Conservation (phyloP, 23 tunicate species). For the Halocynthia aurantium region DNA sequence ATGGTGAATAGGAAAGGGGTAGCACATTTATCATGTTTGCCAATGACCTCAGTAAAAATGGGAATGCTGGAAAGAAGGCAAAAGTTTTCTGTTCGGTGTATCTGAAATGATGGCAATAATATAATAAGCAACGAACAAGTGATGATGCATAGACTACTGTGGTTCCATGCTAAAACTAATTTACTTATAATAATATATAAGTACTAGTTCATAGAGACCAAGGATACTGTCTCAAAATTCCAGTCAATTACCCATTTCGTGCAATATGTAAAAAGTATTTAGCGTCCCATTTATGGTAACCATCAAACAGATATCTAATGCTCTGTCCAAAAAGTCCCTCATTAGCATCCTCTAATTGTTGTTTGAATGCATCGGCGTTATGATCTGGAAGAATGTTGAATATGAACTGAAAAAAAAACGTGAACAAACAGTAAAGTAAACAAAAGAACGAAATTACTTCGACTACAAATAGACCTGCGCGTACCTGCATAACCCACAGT, state of each 20-base stretch:
- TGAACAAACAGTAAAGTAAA: too few relatives aligned
- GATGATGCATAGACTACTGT: too few relatives aligned
- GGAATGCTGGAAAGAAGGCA: slow-evolving; percentile 87
- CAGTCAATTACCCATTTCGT: slow-evolving; percentile 40
- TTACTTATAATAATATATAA: too few relatives aligned
- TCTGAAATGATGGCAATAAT: slow-evolving; percentile 29
- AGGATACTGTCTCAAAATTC: not conserved
- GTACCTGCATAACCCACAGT: too few relatives aligned
- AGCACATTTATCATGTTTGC: slow-evolving; percentile 5
- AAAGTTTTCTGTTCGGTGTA: slow-evolving; percentile 38
- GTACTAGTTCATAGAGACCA: not conserved
- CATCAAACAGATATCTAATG: slow-evolving; percentile 46
- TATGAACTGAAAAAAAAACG: slow-evolving; percentile 30
- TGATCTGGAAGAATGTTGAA: slow-evolving; percentile 81
- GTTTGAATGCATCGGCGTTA: slow-evolving; percentile 86
- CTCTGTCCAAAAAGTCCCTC: slow-evolving; percentile 19
- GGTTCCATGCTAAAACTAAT: too few relatives aligned
- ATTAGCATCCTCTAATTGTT: not conserved
- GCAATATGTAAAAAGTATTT: slow-evolving; percentile 56
- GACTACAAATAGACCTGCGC: too few relatives aligned
- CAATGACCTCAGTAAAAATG: slow-evolving; percentile 22
- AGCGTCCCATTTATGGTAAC: slow-evolving; percentile 93
- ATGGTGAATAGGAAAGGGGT: slow-evolving; percentile 25
- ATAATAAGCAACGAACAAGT: not conserved
- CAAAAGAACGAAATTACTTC: too few relatives aligned